Evolutionary conservation across 2,888 invertebrate species (phyloP), one percentile per base, ranked within the genome.

Genomic region (Hyposoter didymator): DNA sequence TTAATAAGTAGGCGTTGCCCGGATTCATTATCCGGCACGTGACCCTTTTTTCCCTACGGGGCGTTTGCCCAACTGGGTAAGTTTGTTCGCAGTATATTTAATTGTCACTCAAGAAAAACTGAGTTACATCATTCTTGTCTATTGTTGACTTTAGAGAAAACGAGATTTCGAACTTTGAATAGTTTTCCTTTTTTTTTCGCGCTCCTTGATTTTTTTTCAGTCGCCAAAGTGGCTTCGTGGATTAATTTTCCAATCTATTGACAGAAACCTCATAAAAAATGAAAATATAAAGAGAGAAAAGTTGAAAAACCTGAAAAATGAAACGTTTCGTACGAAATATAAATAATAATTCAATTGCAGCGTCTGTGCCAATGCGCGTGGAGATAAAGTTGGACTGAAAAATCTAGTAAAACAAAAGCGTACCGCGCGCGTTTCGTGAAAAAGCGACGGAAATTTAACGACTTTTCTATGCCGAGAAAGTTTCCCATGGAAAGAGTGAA

Each of bases 1-100:
- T 88, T 89, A 88, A 89, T 90, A 88, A 89, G 87, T 78, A 86
- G 88, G 88, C 88, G 91, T 90, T 89, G 10, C 85, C 80, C 80
- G 81, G 80, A 86, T 87, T 90, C 86, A 88, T 90, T 90, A 88
- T 89, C 76, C 55, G 90, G 82, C 91, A 91, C 92, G 91, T 88
- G 90, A 55, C 87, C 73, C 78, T 86, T 88, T 88, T 90, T 64
- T 32, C 52, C 43, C 32, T 32, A 72, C 66, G 75, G 84, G 83
- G 82, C 80, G 82, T 78, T 64, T 55, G 80, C 81, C 64, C 19
- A 67, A 73, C 39, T 52, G n/a, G 72, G 87, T 83, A 86, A 80
- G 47, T 82, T 72, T 72, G 45, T 80, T 64, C 70, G 45, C 19
- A 32, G 28, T 67, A 70, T 79, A 84, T 79, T 72, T 64, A 49